These are phyloP conservation scores for Coelopa frigida DNA, from an alignment of 1,140 invertebrate genomes.

Conservation along the genomic window DNA sequence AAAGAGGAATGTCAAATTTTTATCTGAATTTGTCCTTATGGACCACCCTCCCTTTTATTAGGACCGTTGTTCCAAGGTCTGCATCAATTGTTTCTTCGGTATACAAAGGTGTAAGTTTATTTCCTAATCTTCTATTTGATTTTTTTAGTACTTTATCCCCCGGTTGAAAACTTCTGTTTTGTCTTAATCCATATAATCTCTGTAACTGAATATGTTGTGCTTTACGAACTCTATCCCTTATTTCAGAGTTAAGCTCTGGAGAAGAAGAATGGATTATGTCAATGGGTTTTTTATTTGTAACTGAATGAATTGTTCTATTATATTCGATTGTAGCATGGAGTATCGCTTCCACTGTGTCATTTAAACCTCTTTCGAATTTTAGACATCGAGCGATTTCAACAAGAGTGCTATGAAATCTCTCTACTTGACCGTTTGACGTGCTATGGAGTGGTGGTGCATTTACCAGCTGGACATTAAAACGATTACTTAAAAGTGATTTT, in stretches of 20 bases:
- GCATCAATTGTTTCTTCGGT: neutral
- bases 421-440: slow-evolving; percentile 9
- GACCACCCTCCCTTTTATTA: slow-evolving; percentile 10
- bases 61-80: slow-evolving; percentile 4
- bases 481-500: too few relatives aligned
- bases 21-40: slow-evolving; percentile 11
- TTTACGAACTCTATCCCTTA: neutral
- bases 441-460: slow-evolving; percentile 2
- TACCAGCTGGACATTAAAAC: neutral
- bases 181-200: neutral
- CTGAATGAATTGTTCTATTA: neutral
- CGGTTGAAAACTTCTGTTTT: neutral
- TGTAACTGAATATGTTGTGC: neutral
- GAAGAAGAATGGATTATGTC: neutral
- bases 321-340: neutral
- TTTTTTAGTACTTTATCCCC: slow-evolving; percentile 4
- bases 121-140: neutral
- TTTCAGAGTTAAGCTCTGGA: neutral
- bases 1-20: slow-evolving; percentile 1
- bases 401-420: slow-evolving; percentile 2
- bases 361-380: neutral
- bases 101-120: slow-evolving; percentile 5
- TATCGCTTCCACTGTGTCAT: slow-evolving; percentile 1
- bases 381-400: neutral
- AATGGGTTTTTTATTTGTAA: too few relatives aligned